Evolutionary conservation across 2,888 invertebrate genomes (phyloP), one percentile per base, ranked within the genome.

Genomic region (Lochmaea capreae): DNA sequence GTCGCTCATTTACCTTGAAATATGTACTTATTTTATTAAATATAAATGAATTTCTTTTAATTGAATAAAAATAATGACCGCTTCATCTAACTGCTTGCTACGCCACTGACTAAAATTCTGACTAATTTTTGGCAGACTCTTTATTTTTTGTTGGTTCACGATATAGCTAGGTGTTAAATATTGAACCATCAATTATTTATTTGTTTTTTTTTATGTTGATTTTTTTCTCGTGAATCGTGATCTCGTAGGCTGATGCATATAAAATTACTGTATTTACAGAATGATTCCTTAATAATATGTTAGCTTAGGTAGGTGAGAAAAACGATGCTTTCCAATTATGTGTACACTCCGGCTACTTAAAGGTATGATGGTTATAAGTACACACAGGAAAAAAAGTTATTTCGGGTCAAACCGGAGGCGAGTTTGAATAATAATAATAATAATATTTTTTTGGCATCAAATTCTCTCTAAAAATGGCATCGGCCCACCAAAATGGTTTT

Each of bases 271-370:
- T 81, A 78, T 81, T 81, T 80, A 80, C 79, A 79, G 75, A 78
- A 75, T 79, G 80, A 79, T 76, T 77, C 76, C 70, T 79, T 83
- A 84, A 84, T 84, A 74, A 83, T 79, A 82, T 83, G 80, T 78
- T 81, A 74, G 72, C 72, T 67, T 73, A 78, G 75, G 76, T 76
- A 81, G 80, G 81, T 80, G 80, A 80, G 80, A 80, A 81, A 81
- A 81, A 78, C 79, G 78, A 76, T 74, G 74, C 76, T 73, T 75
- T 66, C 73, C 76, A 76, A 77, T 77, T 77, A 77, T 67, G 18
- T 66, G 73, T 77, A 77, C 73, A 75, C 57, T 77, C 75, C 52
- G 69, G 46, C 52, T 68, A 72, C n/a, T 49, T 71, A 67, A 58
- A 42, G 33, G 46, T 14, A 12, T 46, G 46, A 14, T 46, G 43